A percentile compares a stretch with the other conserved stretches of the same genome.
Evolutionary conservation across 2,888 invertebrate species (phyloP).

Genomic region (Limnephilus lunatus): DNA sequence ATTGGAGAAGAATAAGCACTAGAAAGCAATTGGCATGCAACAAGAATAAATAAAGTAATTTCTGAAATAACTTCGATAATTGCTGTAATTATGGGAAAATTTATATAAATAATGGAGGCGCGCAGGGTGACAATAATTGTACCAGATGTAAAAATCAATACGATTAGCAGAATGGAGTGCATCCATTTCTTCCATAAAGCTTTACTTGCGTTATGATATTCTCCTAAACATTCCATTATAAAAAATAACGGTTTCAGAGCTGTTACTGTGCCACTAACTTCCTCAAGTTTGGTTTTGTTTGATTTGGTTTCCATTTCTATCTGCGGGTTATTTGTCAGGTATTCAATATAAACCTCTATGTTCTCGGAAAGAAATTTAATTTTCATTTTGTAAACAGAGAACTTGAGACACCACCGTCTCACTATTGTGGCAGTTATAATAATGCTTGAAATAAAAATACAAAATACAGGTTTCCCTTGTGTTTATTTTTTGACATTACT

Average conservation of each 20-base stretch:
- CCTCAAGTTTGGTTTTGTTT: not conserved
- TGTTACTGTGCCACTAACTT: not conserved
- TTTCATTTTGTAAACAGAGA: not conserved
- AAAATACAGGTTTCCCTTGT: not conserved
- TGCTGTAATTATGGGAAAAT: not conserved
- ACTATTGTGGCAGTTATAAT: not conserved
- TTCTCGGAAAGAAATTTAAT: not conserved
- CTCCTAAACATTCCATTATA: not conserved
- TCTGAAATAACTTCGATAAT: not conserved
- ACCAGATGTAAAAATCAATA: not conserved
- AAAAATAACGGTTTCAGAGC: conserved; percentile 15
- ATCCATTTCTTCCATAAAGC: not conserved
- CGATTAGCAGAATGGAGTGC: not conserved
- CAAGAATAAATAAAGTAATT: not conserved
- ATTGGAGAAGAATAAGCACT: not conserved
- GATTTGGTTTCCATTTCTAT: not conserved
- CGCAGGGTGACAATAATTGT: not conserved
- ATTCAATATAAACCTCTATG: not conserved
- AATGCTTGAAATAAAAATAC: not conserved
- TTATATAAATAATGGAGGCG: not conserved
- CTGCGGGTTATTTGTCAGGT: not conserved
- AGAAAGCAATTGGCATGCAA: not conserved
- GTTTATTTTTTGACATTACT: not conserved
- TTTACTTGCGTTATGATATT: not conserved
- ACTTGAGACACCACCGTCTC: not conserved